Evolutionary conservation across 2,113 vertebrate species (phyloP).

Genomic region (Colossoma macropomum): DNA sequence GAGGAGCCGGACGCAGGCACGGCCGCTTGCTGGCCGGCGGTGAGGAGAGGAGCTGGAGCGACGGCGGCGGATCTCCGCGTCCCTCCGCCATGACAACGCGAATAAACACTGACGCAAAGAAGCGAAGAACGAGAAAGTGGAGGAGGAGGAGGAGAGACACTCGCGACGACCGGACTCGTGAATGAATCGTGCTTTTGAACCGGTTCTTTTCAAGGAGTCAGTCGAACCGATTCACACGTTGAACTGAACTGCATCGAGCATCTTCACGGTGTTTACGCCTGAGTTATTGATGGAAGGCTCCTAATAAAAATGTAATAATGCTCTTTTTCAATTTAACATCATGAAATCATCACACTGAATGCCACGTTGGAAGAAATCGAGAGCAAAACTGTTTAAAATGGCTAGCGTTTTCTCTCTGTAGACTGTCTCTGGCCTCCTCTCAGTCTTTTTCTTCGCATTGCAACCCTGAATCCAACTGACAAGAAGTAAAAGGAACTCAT

Average conservation of each 20-base stretch:
- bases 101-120: constrained; percentile 80
- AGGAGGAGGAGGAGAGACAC: constrained; percentile 51
- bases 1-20: constrained; percentile 83
- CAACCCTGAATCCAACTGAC: too few relatives aligned
- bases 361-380: too few relatives aligned
- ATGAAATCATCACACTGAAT: too few relatives aligned
- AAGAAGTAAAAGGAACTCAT: too few relatives aligned
- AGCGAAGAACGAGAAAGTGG: constrained; percentile 56
- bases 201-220: background rate
- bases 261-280: background rate
- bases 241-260: background rate
- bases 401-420: too few relatives aligned
- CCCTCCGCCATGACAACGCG: constrained; percentile 95
- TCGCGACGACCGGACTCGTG: background rate
- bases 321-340: too few relatives aligned
- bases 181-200: background rate
- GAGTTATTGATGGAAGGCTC: too few relatives aligned
- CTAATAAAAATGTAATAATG: too few relatives aligned
- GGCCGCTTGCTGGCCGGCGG: constrained; percentile 88
- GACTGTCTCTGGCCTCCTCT: too few relatives aligned
- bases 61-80: constrained; percentile 85
- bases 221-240: background rate
- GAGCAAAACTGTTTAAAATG: too few relatives aligned
- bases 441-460: too few relatives aligned
- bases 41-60: constrained; percentile 79